These are phyloP conservation scores for Uromys caudimaculatus DNA, from an alignment of 2,797 vertebrate species.

Conservation along the genomic window DNA sequence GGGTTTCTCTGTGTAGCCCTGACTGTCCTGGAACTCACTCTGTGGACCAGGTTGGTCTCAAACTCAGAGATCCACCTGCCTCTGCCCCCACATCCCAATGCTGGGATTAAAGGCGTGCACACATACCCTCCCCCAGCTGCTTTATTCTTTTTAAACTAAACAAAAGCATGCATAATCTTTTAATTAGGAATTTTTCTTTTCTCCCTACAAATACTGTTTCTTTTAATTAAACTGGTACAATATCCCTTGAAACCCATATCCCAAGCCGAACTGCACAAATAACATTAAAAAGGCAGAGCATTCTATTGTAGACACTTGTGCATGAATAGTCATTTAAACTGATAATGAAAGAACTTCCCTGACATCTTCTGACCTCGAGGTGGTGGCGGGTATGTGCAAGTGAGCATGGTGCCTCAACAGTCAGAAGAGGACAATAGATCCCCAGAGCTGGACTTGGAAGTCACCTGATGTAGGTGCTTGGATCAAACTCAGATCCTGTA, in stretches of 20 bases:
- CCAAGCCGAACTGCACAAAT: constrained; percentile 88
- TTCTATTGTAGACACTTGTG: constrained; percentile 85
- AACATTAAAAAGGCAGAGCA: constrained; percentile 85
- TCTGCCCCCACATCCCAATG: too few relatives aligned
- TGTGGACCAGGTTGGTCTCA: not conserved
- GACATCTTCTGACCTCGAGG: constrained; percentile 82
- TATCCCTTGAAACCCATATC: constrained; percentile 89
- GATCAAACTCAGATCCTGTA: not conserved
- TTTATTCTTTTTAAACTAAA: too few relatives aligned
- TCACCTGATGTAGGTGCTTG: not conserved
- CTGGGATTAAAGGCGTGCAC: not conserved
- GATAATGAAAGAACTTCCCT: constrained; percentile 85
- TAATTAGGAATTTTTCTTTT: not conserved
- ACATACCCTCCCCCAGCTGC: too few relatives aligned
- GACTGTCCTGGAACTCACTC: too few relatives aligned
- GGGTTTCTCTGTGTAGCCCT: too few relatives aligned
- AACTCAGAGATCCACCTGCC: not conserved
- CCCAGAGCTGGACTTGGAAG: not conserved
- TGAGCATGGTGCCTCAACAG: not conserved
- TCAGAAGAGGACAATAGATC: not conserved
- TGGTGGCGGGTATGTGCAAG: not conserved
- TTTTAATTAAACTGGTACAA: constrained; percentile 91
- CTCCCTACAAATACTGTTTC: constrained; percentile 87
- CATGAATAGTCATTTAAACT: constrained; percentile 85
- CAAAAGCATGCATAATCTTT: too few relatives aligned